These are phyloP conservation scores for Tangara arthus DNA, from an alignment of 2,797 vertebrate species.

Conservation along the genomic window DNA sequence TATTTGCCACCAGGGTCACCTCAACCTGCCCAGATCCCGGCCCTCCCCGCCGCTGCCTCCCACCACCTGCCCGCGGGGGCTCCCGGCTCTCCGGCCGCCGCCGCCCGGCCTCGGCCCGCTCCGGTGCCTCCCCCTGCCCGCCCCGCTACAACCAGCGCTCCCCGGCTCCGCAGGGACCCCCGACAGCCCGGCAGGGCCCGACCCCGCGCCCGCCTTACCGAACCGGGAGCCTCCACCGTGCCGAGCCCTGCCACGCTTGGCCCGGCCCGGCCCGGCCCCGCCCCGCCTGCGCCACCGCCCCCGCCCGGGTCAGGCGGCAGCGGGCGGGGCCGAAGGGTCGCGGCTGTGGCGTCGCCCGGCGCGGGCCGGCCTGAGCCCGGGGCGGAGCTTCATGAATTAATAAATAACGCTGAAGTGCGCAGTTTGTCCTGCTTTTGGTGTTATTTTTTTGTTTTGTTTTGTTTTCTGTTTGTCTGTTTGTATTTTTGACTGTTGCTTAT, in stretches of 20 bases:
- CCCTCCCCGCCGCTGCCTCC: neutral
- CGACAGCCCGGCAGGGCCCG: rapidly evolving
- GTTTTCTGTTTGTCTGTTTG: rapidly evolving
- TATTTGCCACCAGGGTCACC: rapidly evolving
- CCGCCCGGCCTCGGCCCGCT: neutral
- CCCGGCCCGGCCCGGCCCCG: rapidly evolving
- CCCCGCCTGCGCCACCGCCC: neutral
- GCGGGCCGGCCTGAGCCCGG: neutral
- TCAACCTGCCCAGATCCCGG: rapidly evolving
- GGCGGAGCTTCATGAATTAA: rapidly evolving
- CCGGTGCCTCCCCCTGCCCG: neutral
- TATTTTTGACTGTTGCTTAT: too few species aligned
- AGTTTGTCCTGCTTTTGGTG: rapidly evolving
- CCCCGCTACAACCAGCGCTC: too few species aligned
- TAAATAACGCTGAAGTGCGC: rapidly evolving
- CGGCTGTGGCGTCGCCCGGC: neutral
- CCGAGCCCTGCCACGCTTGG: neutral
- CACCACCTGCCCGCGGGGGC: neutral
- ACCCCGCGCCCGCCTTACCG: neutral
- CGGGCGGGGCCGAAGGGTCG: neutral
- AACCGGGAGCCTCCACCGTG: rapidly evolving
- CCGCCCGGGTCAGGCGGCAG: neutral
- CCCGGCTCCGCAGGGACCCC: neutral
- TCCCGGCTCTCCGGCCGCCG: neutral
- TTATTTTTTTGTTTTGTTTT: too few species aligned